phyloP scores from a whole-genome alignment of 2,888 invertebrate species.

The Atrina japonica region DNA sequence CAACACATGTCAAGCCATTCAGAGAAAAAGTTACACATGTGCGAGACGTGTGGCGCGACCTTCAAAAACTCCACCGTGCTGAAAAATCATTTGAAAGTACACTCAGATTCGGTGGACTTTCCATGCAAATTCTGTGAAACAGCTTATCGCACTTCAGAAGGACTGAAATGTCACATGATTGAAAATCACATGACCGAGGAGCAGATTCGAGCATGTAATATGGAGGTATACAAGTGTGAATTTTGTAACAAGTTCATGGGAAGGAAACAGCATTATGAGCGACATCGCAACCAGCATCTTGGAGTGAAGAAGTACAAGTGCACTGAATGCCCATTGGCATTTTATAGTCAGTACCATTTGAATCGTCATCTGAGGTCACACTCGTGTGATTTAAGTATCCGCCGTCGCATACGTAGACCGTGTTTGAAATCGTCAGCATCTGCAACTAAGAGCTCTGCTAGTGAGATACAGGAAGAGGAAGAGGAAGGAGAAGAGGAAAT shows the following conservation, averaged over 20 bases:
- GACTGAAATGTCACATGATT: conserved; percentile 25
- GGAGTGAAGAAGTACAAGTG: conserved; percentile 29
- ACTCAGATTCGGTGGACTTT: conserved; percentile 17
- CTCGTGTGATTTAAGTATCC: not conserved
- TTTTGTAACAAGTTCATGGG: conserved; percentile 24
- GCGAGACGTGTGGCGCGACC: conserved; percentile 12
- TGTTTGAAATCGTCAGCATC: not conserved
- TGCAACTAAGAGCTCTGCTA: not conserved
- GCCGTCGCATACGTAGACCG: conserved; percentile 2
- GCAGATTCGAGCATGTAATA: conserved; percentile 18
- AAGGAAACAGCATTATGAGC: conserved; percentile 25
- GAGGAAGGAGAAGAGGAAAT: conserved; percentile 2
- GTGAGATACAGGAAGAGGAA: not conserved
- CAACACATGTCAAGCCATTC: conserved; percentile 9
- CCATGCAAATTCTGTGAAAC: conserved; percentile 28
- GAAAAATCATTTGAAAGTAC: conserved; percentile 26
- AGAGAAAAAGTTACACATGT: conserved; percentile 15
- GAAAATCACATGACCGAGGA: conserved; percentile 31
- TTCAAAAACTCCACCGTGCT: conserved; percentile 13
- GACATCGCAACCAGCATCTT: conserved; percentile 22
- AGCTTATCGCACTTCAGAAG: conserved; percentile 22
- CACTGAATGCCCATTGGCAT: conserved; percentile 13
- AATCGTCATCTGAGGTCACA: conserved; percentile 24
- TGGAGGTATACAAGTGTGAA: conserved; percentile 24
- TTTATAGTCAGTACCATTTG: conserved; percentile 26